These are phyloP conservation scores for Tetrax tetrax DNA, from an alignment of 2,113 vertebrate genomes.

Conservation along the genomic window DNA sequence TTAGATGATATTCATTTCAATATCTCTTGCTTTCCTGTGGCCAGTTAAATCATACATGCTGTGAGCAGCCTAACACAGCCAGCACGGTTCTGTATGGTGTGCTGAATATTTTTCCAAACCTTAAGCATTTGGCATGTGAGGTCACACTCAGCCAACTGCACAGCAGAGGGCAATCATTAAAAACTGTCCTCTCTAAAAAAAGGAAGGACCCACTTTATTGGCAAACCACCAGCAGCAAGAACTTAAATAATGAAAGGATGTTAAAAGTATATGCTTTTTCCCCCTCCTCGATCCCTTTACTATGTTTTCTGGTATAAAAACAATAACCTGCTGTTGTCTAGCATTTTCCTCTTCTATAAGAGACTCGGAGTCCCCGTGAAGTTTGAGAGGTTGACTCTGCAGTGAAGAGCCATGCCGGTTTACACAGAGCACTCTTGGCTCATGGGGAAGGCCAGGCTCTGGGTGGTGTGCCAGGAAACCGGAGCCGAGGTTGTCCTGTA, in stretches of 20 bases:
- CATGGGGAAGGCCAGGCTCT: neutral
- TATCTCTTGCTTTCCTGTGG: neutral
- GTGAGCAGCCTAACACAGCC: neutral
- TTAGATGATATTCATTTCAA: neutral
- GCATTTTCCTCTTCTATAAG: neutral
- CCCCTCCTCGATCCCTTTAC: neutral
- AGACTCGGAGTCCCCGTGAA: neutral
- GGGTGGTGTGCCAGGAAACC: neutral
- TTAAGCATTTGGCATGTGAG: neutral
- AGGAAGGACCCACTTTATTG: neutral
- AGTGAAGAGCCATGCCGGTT: neutral
- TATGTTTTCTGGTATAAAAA: neutral
- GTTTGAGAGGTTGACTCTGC: neutral
- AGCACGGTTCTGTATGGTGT: neutral
- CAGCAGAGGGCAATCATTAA: neutral
- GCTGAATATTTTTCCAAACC: neutral
- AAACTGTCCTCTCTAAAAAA: neutral
- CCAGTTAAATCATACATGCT: neutral
- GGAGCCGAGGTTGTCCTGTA: neutral
- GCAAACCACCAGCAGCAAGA: neutral
- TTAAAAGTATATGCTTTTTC: neutral
- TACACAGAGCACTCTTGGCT: neutral
- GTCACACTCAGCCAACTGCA: neutral
- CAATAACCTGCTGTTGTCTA: neutral
- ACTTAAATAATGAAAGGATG: neutral